Base-by-base conservation (phyloP, 2,113 vertebrate genomes). In the Sorex fumeus region DNA sequence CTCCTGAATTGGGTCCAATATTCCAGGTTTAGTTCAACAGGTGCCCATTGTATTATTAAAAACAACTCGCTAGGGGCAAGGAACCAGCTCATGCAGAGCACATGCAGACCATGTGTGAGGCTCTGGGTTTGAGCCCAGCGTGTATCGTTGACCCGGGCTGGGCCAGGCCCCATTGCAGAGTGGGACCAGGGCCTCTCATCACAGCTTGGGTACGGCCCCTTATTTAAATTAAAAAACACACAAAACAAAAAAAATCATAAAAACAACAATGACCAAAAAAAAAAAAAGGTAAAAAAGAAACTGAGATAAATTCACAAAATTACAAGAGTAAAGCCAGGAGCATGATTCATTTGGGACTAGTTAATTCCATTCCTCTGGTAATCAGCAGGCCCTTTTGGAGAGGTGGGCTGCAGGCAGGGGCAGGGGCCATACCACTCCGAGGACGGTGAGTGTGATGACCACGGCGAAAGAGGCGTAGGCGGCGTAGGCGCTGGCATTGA, bases 401-500 rank as follows among this genome's bases (percentile, higher is more conserved):
- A 70, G 69, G 6, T 6, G 19, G 64, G 43, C 53, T 25, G 70
- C 21, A 71, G 71, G 66, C 16, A 0, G 23, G 45, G 64, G 67
- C 92, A 25, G 67, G 34, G 96, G 36, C 87, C 98, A 3, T 96
- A 98, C 98, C 98, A 98, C 98, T 94, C 98, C 98, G 0, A 98
- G 98, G 93, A 98, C 98, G 0, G 98, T 98, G 82, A 98, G 97
- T 12, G 92, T 98, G 93, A 98, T 98, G 91, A 98, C 98, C 57
- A 97, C 94, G 0, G 98, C 98, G 12, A 98, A 98, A 0, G 98
- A 98, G 72, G 98, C 98, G 0, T 98, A 98, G 96, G 98, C 98
- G 0, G 98, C 97, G 70, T 98, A 98, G 95, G 98, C 98, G 0
- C 98, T 98, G 96, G 98, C 98, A 0, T 98, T 98, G 97, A 98